Evolutionary conservation across 2,888 invertebrate species (phyloP).

Genomic region (Ryuthela nishihirai): DNA sequence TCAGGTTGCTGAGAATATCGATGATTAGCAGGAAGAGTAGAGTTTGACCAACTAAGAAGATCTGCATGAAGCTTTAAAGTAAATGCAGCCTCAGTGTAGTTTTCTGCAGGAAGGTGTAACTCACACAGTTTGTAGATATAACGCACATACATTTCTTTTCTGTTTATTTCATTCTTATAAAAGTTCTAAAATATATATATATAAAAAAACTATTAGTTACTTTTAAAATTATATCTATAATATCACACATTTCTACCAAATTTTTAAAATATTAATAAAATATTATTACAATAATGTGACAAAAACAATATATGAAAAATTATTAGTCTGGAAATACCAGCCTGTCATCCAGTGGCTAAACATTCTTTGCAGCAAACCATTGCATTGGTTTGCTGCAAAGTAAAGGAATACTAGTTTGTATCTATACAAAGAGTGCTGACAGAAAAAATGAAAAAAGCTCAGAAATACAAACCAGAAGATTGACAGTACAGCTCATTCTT

Average conservation of each 20-base stretch:
- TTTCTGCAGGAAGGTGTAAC: constrained; percentile 83
- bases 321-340: too few relatives aligned
- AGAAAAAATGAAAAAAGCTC: too few relatives aligned
- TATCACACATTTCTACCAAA: not conserved
- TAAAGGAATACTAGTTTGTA: too few relatives aligned
- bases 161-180: constrained; percentile 91
- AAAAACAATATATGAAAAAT: too few relatives aligned
- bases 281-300: not conserved
- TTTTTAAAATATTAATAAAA: not conserved
- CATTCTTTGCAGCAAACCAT: too few relatives aligned
- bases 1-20: constrained; percentile 70
- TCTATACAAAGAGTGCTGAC: too few relatives aligned
- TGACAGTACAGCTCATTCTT: constrained; percentile 93
- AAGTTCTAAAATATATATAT: constrained; percentile 66
- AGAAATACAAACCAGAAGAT: constrained; percentile 66
- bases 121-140: constrained; percentile 94
- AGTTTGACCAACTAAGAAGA: constrained; percentile 71
- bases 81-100: constrained; percentile 91
- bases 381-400: too few relatives aligned
- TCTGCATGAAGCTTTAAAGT: constrained; percentile 91
- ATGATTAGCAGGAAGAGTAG: constrained; percentile 48
- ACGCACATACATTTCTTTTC: constrained; percentile 90
- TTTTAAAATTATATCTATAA: not conserved
- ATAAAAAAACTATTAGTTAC: not conserved
- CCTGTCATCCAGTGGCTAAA: too few relatives aligned